Percentiles rank a stretch among this genome's conserved stretches.
Evolutionary conservation across 2,797 vertebrate species (phyloP).

Genomic region (Lophius americanus): DNA sequence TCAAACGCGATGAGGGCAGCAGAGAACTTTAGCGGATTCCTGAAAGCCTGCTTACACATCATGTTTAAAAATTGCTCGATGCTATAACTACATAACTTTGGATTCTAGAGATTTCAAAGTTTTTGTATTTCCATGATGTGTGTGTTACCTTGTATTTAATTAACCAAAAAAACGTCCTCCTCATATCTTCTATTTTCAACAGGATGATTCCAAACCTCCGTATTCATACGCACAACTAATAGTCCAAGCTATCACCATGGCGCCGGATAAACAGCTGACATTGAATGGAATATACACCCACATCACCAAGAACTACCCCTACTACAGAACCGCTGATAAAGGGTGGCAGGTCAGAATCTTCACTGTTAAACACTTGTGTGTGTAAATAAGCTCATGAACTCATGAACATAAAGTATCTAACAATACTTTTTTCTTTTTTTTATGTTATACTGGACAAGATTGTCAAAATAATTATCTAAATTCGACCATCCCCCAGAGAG

Average conservation of each 20-base stretch:
- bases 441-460: too few relatives aligned
- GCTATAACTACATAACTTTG: constrained; percentile 44
- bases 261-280: constrained; percentile 95
- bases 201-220: constrained; percentile 98
- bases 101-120: constrained; percentile 17
- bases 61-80: constrained; percentile 60
- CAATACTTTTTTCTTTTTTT: too few relatives aligned
- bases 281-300: constrained; percentile 98
- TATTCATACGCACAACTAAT: constrained; percentile 98
- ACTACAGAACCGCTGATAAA: constrained; percentile 98
- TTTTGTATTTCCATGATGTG: not conserved
- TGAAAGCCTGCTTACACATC: constrained; percentile 37
- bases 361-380: not conserved
- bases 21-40: constrained; percentile 13
- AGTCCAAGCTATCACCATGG: constrained; percentile 98
- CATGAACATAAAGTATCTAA: too few relatives aligned
- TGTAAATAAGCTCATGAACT: not conserved
- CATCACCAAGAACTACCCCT: constrained; percentile 98
- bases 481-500: too few relatives aligned
- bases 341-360: constrained; percentile 93
- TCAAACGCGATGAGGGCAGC: constrained; percentile 3
- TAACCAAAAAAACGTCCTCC: not conserved
- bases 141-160: not conserved
- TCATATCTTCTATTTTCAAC: constrained; percentile 16
- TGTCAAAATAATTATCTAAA: too few relatives aligned